Evolutionary conservation across 1,140 invertebrate genomes (phyloP), one percentile per base, ranked within the genome.

Genomic region (Eufriesea mexicana): DNA sequence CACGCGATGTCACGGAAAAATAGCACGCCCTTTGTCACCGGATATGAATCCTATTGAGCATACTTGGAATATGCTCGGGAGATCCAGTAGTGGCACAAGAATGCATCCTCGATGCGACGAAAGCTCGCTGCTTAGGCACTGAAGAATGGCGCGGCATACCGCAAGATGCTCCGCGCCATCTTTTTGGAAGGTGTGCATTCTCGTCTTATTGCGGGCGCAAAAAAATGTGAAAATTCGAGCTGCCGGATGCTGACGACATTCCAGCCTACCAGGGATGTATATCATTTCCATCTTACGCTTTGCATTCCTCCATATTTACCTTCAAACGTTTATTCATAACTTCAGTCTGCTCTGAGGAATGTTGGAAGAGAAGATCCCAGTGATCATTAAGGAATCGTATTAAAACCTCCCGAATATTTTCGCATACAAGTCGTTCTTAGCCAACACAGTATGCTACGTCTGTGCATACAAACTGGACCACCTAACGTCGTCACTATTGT

Each of bases 11-110:
- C 74, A 89, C 42, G 78, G 87, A 89, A 84, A 89, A 89, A 89
- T 89, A 84, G 81, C 84, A 70, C 80, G 72, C 59, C 59, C 66
- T 89, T 89, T 89, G 87, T 89, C 88, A 89, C 84, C 88, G 88
- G 88, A 89, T 89, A 89, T 89, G 88, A 89, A 89, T 89, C 88
- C 88, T 89, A 89, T 89, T 87, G 87, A 89, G 87, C 87, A 88
- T 84, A 89, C 84, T 89, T 89, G 87, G 87, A 88, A 89, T 86
- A 89, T 89, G 88, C 81, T 86, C 66, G 73, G 57, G 49, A 75
- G 70, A 88, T 67, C 28, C 70, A 57, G 64, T 16, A 84, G 71
- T 71, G 67, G 81, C 78, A 71, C 78, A 89, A 88, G 87, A 89
- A 89, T 89, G 88, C 87, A 84, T 64, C 81, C 74, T 61, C 80